Conservation (phyloP, 2,888 invertebrate species). For the Ptilodon capucinus region DNA sequence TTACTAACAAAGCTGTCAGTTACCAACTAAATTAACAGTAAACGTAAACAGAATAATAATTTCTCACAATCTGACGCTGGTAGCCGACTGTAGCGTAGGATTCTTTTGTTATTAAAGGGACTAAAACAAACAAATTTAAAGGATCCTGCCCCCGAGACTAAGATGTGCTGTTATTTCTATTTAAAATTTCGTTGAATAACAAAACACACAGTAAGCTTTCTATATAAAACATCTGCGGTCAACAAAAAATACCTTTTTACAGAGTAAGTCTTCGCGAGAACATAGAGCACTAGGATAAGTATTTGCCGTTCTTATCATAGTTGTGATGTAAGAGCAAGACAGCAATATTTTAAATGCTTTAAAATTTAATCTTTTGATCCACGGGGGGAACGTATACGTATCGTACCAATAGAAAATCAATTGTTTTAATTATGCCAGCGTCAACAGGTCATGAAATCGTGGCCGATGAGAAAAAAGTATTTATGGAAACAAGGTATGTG, state of each 20-base stretch:
- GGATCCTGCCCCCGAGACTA: conserved; percentile 39
- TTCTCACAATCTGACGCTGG: conserved; percentile 1
- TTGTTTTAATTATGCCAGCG: no score
- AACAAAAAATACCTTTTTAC: conserved; percentile 3
- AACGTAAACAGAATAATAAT: conserved; percentile 48
- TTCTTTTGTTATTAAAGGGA: conserved; percentile 54
- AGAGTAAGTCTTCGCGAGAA: no score
- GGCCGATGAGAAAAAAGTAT: no score
- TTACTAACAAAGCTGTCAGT: conserved; percentile 14
- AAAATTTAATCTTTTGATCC: no score
- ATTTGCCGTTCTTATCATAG: no score
- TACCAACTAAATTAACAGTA: conserved; percentile 16
- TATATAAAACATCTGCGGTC: conserved; percentile 48
- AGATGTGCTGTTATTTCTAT: conserved; percentile 64
- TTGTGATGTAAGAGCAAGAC: no score
- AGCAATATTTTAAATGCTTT: no score
- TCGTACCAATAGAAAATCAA: no score
- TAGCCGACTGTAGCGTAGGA: conserved; percentile 12
- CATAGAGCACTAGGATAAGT: no score
- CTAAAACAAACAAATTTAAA: conserved; percentile 59
- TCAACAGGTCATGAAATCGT: no score
- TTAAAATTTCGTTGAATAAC: conserved; percentile 50
- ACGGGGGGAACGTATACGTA: no score
- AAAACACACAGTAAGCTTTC: conserved; percentile 54
- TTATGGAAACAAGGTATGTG: no score